Conservation (phyloP, 2,888 invertebrate genomes). For the Watsonalla binaria region DNA sequence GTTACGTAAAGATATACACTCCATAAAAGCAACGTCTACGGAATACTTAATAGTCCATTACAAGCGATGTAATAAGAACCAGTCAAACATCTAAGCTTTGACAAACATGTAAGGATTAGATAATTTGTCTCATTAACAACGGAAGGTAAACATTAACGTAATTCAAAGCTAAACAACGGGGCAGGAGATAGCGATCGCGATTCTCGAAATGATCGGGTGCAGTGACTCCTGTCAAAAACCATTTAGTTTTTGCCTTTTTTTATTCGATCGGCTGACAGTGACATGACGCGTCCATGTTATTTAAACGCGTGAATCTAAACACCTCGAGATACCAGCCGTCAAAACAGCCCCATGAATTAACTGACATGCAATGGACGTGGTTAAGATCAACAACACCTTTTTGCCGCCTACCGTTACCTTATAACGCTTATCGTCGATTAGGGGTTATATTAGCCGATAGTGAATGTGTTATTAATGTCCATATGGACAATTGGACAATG, state of each 20-base stretch:
- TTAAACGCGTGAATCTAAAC: constrained; percentile 48
- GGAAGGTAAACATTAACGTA: not conserved
- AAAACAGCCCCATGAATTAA: constrained; percentile 39
- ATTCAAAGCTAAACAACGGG: not conserved
- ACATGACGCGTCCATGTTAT: constrained; percentile 45
- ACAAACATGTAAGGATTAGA: not conserved
- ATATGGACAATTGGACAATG: constrained; percentile 5
- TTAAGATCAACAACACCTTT: constrained; percentile 34
- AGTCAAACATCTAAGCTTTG: too few species aligned
- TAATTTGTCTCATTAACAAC: not conserved
- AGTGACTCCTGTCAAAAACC: constrained; percentile 29
- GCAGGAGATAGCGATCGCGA: not conserved
- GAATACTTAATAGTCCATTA: too few species aligned
- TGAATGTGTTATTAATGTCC: constrained; percentile 30
- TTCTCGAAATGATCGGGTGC: constrained; percentile 20
- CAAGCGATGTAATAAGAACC: too few species aligned
- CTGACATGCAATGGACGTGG: constrained; percentile 35
- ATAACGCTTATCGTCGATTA: constrained; percentile 13
- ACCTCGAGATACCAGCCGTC: constrained; percentile 34
- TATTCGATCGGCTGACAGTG: constrained; percentile 47
- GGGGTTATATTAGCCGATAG: constrained; percentile 13
- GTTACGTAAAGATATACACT: too few species aligned
- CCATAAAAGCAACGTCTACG: too few species aligned
- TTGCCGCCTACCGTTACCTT: constrained; percentile 45
- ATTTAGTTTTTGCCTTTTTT: constrained; percentile 39